These are phyloP conservation scores for Zosterops lateralis DNA, from an alignment of 2,113 vertebrate species.

Conservation along the genomic window DNA sequence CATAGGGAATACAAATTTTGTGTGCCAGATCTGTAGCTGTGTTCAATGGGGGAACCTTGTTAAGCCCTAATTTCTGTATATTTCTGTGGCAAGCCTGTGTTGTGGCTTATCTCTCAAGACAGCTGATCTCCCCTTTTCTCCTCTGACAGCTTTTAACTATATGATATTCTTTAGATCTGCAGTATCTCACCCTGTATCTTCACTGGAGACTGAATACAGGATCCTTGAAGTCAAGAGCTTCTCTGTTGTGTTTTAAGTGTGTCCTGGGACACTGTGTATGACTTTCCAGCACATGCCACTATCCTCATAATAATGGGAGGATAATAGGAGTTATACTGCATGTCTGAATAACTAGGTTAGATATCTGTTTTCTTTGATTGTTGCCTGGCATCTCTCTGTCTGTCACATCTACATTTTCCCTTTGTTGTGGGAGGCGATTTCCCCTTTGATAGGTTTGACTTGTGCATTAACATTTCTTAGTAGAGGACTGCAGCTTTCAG, in stretches of 20 bases:
- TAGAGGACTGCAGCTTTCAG: conserved; percentile 22
- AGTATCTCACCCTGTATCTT: conserved; percentile 53
- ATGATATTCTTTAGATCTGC: conserved; percentile 61
- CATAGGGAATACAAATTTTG: not conserved
- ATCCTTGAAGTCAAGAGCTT: conserved; percentile 64
- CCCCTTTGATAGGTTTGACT: conserved; percentile 12
- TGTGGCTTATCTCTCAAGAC: conserved; percentile 46
- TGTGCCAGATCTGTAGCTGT: not conserved
- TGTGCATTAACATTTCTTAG: conserved; percentile 26
- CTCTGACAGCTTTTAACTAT: conserved; percentile 64
- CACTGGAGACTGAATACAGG: conserved; percentile 51
- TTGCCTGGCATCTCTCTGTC: conserved; percentile 35
- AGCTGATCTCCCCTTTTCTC: conserved; percentile 54
- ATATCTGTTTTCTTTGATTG: conserved; percentile 51
- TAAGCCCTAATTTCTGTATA: conserved; percentile 31
- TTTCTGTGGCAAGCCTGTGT: not conserved
- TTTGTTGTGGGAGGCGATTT: conserved; percentile 48
- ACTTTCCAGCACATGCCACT: conserved; percentile 35
- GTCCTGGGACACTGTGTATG: conserved; percentile 58
- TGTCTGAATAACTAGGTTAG: conserved; percentile 54
- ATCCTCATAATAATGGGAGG: conserved; percentile 46
- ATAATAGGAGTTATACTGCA: conserved; percentile 36
- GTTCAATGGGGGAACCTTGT: not conserved
- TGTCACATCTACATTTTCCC: conserved; percentile 41
- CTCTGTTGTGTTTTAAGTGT: conserved; percentile 62